A percentile compares a stretch with the other conserved stretches of the same genome.
phyloP scores from a whole-genome alignment of 2,888 invertebrate species.

The Gordius sp. region DNA sequence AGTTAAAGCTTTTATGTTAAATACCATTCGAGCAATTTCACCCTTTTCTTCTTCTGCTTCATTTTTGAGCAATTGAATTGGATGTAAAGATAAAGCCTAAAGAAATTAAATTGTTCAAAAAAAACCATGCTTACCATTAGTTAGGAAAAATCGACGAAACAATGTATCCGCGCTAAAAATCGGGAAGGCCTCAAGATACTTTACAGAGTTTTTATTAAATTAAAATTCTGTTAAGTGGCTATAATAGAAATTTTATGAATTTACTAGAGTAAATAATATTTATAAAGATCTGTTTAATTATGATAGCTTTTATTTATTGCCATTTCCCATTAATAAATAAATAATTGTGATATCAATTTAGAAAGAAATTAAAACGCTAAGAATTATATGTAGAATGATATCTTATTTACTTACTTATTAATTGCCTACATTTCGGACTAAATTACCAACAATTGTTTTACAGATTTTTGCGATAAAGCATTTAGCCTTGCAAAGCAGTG shows the following conservation, averaged over 20 bases:
- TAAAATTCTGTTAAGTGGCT: neutral
- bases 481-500: too few species aligned
- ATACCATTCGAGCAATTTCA: slow-evolving; percentile 58
- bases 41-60: slow-evolving; percentile 93
- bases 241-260: neutral
- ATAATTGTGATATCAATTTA: too few species aligned
- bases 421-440: too few species aligned
- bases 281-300: too few species aligned
- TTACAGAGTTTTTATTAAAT: neutral
- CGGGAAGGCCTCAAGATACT: neutral
- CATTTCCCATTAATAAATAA: too few species aligned
- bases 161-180: neutral
- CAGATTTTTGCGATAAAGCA: too few species aligned
- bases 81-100: slow-evolving; percentile 38
- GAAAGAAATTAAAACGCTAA: too few species aligned
- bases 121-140: neutral
- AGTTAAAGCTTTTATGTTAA: neutral
- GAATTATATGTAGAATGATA: too few species aligned
- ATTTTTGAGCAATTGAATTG: slow-evolving; percentile 67
- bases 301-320: too few species aligned
- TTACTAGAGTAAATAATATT: neutral
- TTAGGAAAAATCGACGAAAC: neutral
- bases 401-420: too few species aligned
- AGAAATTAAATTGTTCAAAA: neutral
- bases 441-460: too few species aligned